A percentile compares a stretch with the other conserved stretches of the same genome.
phyloP scores from a whole-genome alignment of 2,797 vertebrate genomes.

The Chromis chromis region DNA sequence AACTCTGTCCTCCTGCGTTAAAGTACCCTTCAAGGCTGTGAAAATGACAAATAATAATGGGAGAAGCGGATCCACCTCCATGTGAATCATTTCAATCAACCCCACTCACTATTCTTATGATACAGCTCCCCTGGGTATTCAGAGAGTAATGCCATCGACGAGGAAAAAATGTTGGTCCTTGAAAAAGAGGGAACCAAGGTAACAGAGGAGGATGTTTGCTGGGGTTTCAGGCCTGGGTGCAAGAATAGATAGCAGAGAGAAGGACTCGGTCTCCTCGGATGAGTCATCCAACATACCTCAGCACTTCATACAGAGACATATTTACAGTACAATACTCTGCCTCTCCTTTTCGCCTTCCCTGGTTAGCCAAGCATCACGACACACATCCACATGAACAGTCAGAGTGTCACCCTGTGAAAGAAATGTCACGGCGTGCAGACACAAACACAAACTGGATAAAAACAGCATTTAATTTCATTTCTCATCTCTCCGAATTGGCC shows the following conservation, averaged over 20 bases:
- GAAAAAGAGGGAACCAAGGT: conserved; percentile 39
- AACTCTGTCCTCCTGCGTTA: conserved; percentile 21
- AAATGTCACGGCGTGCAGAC: conserved; percentile 38
- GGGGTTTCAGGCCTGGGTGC: conserved; percentile 34
- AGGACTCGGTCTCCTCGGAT: conserved; percentile 64
- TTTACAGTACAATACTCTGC: conserved; percentile 43
- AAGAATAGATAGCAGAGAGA: conserved; percentile 29
- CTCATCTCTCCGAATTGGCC: conserved; percentile 23
- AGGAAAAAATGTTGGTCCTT: conserved; percentile 15
- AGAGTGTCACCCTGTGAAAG: conserved; percentile 47
- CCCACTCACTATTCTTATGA: not conserved
- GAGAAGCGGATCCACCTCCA: conserved; percentile 41
- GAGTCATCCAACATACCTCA: conserved; percentile 69
- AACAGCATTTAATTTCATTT: conserved; percentile 59
- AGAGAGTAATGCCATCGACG: conserved; percentile 19
- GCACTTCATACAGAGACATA: conserved; percentile 45
- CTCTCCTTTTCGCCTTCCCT: conserved; percentile 16
- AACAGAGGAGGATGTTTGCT: conserved; percentile 42
- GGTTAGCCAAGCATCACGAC: conserved; percentile 53
- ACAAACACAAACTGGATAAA: conserved; percentile 48
- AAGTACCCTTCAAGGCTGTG: conserved; percentile 6
- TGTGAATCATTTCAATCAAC: conserved; percentile 46
- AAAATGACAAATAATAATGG: conserved; percentile 20
- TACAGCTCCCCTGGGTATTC: conserved; percentile 2
- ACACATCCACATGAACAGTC: conserved; percentile 26